phyloP scores from a whole-genome alignment of 2,113 vertebrate species.

The Nerophis ophidion region DNA sequence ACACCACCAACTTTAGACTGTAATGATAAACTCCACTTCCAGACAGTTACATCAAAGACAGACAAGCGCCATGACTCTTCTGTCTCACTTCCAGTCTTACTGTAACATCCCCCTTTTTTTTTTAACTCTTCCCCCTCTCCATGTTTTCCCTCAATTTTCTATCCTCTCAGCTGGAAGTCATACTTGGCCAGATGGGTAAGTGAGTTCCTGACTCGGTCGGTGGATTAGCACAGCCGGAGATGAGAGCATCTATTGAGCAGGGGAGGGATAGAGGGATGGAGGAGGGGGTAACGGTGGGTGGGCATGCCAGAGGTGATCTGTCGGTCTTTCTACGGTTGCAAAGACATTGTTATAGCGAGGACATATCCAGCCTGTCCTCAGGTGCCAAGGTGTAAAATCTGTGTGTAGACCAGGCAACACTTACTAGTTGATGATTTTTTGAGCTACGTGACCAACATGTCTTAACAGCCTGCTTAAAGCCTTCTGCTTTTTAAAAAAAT shows the following conservation, averaged over 20 bases:
- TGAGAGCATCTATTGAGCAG: constrained; percentile 36
- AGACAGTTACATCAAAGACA: constrained; percentile 28
- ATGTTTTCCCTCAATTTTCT: constrained; percentile 54
- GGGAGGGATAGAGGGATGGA: constrained; percentile 31
- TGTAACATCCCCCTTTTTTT: constrained; percentile 23
- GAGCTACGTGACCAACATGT: no score
- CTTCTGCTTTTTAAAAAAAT: no score
- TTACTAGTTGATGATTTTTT: no score
- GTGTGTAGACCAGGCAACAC: no score
- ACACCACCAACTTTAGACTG: constrained; percentile 1
- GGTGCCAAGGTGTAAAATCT: no score
- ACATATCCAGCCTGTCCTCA: not conserved
- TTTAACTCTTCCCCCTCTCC: constrained; percentile 60
- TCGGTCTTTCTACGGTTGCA: constrained; percentile 10
- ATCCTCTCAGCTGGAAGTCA: constrained; percentile 70
- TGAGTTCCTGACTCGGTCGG: constrained; percentile 70
- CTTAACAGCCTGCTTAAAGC: no score
- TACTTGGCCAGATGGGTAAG: constrained; percentile 78
- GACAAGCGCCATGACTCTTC: constrained; percentile 10
- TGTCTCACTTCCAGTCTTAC: not conserved
- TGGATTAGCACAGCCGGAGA: constrained; percentile 67
- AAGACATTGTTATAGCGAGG: not conserved
- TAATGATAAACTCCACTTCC: constrained; percentile 23
- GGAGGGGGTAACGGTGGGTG: constrained; percentile 40
- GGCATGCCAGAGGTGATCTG: constrained; percentile 53